phyloP scores from a whole-genome alignment of 35 echinoderm and acorn worm genomes.

The Amphiura filiformis region DNA sequence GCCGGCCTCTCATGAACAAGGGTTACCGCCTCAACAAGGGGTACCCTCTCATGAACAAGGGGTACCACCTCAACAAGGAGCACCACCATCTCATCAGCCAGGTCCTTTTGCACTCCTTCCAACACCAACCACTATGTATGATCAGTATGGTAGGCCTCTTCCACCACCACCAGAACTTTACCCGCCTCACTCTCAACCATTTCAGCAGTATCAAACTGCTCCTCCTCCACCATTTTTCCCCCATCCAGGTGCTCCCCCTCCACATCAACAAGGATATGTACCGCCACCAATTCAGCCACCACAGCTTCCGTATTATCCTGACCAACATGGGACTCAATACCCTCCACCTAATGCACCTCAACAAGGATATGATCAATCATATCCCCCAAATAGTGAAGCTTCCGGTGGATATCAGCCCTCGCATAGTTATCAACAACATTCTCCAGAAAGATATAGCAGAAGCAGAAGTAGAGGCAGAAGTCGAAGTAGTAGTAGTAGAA shows the following conservation, averaged over 20 bases:
- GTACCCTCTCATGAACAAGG: too few relatives aligned
- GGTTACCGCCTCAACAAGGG: too few relatives aligned
- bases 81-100: too few relatives aligned
- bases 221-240: background rate
- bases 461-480: background rate
- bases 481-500: background rate
- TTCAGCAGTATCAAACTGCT: background rate
- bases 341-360: background rate
- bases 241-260: background rate
- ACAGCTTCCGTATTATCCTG: background rate
- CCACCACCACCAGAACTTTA: background rate
- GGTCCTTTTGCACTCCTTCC: background rate
- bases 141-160: background rate
- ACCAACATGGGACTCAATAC: background rate
- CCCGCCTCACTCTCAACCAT: background rate
- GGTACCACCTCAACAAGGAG: too few relatives aligned
- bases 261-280: background rate
- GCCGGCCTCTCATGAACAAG: too few relatives aligned
- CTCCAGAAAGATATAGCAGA: too few relatives aligned
- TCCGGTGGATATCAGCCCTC: background rate
- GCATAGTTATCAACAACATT: background rate
- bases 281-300: background rate
- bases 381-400: background rate
- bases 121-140: background rate
- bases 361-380: background rate